These are phyloP conservation scores for Sycophaga agraensis DNA, from an alignment of 1,140 invertebrate genomes.

Conservation along the genomic window DNA sequence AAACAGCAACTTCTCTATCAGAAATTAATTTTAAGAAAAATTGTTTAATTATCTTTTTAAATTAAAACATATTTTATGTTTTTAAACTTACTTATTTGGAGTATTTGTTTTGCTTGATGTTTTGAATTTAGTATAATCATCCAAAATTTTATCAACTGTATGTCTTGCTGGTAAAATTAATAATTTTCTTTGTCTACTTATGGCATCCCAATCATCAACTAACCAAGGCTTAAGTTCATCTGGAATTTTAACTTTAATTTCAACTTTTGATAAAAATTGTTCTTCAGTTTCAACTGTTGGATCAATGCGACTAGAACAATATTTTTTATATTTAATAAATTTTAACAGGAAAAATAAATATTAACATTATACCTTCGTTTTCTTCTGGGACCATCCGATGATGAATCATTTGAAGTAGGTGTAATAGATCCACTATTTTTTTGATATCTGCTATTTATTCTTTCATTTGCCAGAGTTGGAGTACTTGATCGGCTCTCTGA, in stretches of 20 bases:
- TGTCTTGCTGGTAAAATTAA: conserved; percentile 81
- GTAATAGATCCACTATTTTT: conserved; percentile 43
- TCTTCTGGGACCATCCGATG: conserved; percentile 50
- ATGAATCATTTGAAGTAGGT: conserved; percentile 54
- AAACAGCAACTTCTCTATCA: conserved; percentile 69
- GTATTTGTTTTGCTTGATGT: conserved; percentile 78
- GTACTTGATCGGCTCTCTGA: conserved; percentile 68
- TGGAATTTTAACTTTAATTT: conserved; percentile 89
- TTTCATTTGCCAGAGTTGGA: conserved; percentile 53
- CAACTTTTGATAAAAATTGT: conserved; percentile 75
- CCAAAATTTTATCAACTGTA: conserved; percentile 84
- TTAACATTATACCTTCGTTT: conserved; percentile 47
- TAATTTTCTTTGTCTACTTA: conserved; percentile 86
- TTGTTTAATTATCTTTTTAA: not conserved
- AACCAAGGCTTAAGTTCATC: conserved; percentile 92
- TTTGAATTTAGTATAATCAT: conserved; percentile 85
- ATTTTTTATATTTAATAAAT: not conserved
- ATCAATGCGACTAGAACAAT: conserved; percentile 60
- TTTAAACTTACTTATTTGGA: conserved; percentile 67
- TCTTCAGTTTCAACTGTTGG: conserved; percentile 77
- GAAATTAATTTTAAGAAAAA: conserved; percentile 19
- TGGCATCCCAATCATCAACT: conserved; percentile 94
- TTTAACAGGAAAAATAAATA: conserved; percentile 8
- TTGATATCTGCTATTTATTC: conserved; percentile 40
- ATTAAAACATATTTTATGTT: conserved; percentile 14